Evolutionary conservation across 2,113 vertebrate species (phyloP).

Genomic region (Mormoops blainvillei): DNA sequence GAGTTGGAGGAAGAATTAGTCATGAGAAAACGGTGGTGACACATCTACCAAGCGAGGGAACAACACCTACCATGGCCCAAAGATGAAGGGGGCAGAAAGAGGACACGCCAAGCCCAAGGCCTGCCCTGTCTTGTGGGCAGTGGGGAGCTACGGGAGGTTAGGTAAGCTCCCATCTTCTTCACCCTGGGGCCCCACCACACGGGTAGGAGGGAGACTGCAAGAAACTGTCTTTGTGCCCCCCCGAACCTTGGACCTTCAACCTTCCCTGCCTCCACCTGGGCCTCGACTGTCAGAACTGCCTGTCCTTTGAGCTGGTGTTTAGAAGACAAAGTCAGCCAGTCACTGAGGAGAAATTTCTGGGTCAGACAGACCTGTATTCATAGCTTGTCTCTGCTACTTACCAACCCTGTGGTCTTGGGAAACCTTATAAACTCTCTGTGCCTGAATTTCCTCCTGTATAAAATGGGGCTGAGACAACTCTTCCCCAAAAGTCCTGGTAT

Average conservation of each 20-base stretch:
- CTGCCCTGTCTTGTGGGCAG: accelerated
- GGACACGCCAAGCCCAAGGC: neutral
- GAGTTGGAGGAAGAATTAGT: neutral
- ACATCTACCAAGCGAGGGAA: neutral
- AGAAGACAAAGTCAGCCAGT: neutral
- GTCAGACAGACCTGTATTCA: neutral
- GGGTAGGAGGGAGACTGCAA: neutral
- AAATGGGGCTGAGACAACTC: neutral
- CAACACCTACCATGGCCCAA: neutral
- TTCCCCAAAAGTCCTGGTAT: neutral
- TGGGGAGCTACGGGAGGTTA: neutral
- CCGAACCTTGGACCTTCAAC: neutral
- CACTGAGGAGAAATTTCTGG: neutral
- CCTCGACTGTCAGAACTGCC: neutral
- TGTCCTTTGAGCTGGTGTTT: neutral
- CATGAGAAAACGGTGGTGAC: neutral
- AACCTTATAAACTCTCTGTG: neutral
- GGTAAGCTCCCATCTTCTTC: neutral
- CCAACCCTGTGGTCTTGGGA: neutral
- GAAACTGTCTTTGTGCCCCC: neutral
- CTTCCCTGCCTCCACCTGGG: neutral
- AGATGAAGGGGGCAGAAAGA: neutral
- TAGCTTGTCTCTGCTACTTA: neutral
- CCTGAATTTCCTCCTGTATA: neutral
- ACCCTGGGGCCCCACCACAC: too few species aligned